Evolutionary conservation across 2,113 vertebrate species (phyloP).

Genomic region (Prunella fulvescens): DNA sequence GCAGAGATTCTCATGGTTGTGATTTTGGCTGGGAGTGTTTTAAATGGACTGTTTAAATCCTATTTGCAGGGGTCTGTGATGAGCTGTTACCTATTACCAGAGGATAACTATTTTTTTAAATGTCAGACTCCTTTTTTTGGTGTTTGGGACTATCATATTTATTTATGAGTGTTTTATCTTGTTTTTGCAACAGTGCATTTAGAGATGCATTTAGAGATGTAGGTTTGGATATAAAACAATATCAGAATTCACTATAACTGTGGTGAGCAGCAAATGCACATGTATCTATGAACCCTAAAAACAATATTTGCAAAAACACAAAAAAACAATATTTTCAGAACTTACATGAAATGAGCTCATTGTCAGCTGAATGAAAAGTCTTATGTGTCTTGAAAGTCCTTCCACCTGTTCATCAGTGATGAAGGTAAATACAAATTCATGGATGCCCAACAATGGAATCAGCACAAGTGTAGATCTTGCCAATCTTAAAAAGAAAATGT

Average conservation of each 20-base stretch:
- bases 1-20: neutral
- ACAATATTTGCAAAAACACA: neutral
- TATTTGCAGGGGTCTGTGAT: neutral
- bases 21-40: neutral
- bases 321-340: neutral
- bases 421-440: slow-evolving; percentile 88
- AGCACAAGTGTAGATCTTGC: slow-evolving; percentile 89
- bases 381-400: slow-evolving; percentile 75
- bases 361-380: slow-evolving; percentile 86
- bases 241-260: neutral
- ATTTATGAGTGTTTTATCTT: neutral
- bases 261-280: neutral
- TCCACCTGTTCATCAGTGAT: slow-evolving; percentile 86
- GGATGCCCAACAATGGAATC: slow-evolving; percentile 91
- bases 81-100: neutral
- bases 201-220: neutral
- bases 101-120: neutral
- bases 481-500: slow-evolving; percentile 73
- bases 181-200: neutral
- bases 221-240: neutral
- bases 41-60: neutral
- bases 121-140: neutral
- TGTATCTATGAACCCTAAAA: neutral
- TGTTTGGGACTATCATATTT: neutral
- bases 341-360: slow-evolving; percentile 92